Conservation (phyloP, 2,888 invertebrate genomes). For the Tineola bisselliella region DNA sequence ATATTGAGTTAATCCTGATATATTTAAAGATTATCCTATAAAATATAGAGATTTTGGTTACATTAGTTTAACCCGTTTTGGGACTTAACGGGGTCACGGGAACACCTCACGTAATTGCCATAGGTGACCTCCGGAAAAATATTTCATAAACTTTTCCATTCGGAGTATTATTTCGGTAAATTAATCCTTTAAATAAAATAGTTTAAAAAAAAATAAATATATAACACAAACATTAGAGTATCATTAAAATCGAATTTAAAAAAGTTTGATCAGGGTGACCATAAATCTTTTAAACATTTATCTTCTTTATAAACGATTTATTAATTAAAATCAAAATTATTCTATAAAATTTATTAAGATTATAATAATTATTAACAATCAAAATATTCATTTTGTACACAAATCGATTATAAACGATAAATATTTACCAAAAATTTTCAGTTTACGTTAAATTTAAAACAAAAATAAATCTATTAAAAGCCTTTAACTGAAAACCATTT, state of each 20-base stretch:
- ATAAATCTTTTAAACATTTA: too few relatives aligned
- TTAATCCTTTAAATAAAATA: too few relatives aligned
- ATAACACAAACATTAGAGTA: too few relatives aligned
- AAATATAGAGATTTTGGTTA: not conserved
- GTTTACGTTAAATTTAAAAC: slow-evolving; percentile 1
- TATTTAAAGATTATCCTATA: not conserved
- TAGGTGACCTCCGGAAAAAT: not conserved
- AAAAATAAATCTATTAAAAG: slow-evolving; percentile 6
- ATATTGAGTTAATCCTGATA: not conserved
- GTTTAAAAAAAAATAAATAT: too few relatives aligned
- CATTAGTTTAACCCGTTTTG: slow-evolving; percentile 4
- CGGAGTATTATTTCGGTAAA: too few relatives aligned
- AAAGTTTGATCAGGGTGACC: too few relatives aligned
- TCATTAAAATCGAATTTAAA: too few relatives aligned
- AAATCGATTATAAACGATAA: not conserved
- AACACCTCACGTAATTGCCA: not conserved
- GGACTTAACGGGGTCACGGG: not conserved
- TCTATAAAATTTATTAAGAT: too few relatives aligned
- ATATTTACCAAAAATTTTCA: not conserved
- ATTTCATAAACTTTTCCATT: not conserved
- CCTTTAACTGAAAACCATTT: not conserved
- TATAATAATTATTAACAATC: too few relatives aligned
- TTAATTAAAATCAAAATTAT: too few relatives aligned
- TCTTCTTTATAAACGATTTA: too few relatives aligned
- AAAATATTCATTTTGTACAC: not conserved